These are phyloP conservation scores for Myrmecobius fasciatus DNA, from an alignment of 2,113 vertebrate species.

Conservation along the genomic window DNA sequence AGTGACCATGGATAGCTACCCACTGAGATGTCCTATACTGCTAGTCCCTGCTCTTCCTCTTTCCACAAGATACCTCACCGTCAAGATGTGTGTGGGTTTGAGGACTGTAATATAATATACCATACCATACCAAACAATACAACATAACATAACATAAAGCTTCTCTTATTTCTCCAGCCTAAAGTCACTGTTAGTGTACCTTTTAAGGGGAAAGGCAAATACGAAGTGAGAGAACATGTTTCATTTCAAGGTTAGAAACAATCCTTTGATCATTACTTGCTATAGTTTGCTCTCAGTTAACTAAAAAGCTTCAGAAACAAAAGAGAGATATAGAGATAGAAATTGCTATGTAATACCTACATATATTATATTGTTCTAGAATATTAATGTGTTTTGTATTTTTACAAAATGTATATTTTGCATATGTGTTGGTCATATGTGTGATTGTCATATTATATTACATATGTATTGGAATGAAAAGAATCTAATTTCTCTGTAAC, in stretches of 20 bases:
- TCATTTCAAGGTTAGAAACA: neutral
- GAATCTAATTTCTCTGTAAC: neutral
- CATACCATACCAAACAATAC: too few species aligned
- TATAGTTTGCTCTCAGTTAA: neutral
- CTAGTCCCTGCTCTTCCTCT: neutral
- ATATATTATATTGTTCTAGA: neutral
- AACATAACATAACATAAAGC: neutral
- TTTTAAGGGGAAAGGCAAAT: neutral
- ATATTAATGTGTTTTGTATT: neutral
- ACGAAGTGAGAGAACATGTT: neutral
- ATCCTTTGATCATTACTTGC: neutral
- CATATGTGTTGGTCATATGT: neutral
- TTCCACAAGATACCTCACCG: neutral
- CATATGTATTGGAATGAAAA: neutral
- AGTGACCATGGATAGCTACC: neutral
- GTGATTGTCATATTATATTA: neutral
- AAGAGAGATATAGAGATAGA: neutral
- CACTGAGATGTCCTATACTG: neutral
- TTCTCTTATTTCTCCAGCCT: neutral
- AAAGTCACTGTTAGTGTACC: neutral
- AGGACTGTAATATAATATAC: too few species aligned
- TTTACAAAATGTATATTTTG: neutral
- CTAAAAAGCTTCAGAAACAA: neutral
- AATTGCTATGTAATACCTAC: neutral
- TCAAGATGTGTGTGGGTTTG: neutral